Conservation (phyloP, 2,797 vertebrate genomes). For the Smutsia gigantea region DNA sequence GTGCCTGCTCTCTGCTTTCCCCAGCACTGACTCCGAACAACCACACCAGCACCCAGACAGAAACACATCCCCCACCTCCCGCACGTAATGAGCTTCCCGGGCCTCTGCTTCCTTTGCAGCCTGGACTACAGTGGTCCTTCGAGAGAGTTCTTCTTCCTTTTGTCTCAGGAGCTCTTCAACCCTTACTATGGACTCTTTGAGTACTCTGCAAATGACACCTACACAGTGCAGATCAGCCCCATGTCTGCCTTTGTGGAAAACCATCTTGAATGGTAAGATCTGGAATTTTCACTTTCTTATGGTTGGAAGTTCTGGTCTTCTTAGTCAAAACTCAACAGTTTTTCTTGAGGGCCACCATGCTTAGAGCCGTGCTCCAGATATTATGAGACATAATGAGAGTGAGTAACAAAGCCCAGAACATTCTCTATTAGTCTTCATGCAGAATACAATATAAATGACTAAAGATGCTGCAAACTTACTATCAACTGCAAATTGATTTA, state of each 20-base stretch:
- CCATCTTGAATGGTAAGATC: constrained; percentile 95
- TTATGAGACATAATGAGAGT: background rate
- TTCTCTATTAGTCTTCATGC: background rate
- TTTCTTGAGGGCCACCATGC: background rate
- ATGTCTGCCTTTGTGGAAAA: constrained; percentile 99
- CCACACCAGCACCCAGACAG: background rate
- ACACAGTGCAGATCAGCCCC: constrained; percentile 98
- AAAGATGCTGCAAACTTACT: background rate
- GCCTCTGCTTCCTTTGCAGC: constrained; percentile 85
- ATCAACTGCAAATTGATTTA: background rate
- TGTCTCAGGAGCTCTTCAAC: constrained; percentile 99
- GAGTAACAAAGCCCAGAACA: background rate
- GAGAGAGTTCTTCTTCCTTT: constrained; percentile 97
- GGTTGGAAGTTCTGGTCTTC: background rate
- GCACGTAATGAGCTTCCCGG: constrained; percentile 30
- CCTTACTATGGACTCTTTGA: constrained; percentile 99
- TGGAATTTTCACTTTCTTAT: background rate
- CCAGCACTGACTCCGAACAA: background rate
- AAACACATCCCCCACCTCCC: background rate
- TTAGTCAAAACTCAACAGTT: background rate
- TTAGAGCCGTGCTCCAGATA: background rate
- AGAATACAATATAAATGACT: background rate
- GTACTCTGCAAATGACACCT: constrained; percentile 98
- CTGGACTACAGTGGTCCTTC: constrained; percentile 98
- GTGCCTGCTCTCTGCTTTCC: background rate